Evolutionary conservation across 2,888 invertebrate genomes (phyloP), one percentile per base, ranked within the genome.

Genomic region (Drosophila picticornis): DNA sequence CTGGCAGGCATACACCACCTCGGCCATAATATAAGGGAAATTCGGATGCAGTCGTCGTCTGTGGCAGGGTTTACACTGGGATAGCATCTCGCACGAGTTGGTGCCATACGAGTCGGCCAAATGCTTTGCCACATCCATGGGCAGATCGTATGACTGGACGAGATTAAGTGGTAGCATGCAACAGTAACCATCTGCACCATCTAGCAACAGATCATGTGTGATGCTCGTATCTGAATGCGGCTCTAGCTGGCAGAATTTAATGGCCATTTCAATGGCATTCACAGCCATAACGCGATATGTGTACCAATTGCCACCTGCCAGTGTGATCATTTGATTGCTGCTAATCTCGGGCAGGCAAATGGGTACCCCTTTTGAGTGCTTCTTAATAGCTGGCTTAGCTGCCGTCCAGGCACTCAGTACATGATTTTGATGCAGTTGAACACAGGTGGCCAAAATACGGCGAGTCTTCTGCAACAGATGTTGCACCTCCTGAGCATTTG

Each of bases 271-370:
- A 53, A 99, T 95, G 1, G 99, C 97, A 93, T 99, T 99, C 70
- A 97, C 95, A 4, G 99, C 99, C 99, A 99, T 99, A 16, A 97
- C 94, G 70, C 99, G 95, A 94, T 99, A 99, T 0, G 99, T 99
- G 48, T 99, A 99, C 99, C 99, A 99, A 94, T 99, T 99, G 56
- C 99, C 99, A 64, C 99, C 99, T 46, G 99, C 99, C 92, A 99
- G 98, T 50, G 99, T 99, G 65, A 99, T 96, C 66, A 99, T 95
- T 57, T 97, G 97, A 36, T 96, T 95, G 0, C 95, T 94, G 67
- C 98, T 97, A 6, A 99, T 97, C 93, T 99, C 99, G 56, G 99
- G 98, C 90, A 99, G 97, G 94, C 99, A 99, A 94, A 99, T 99
- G 75, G 99, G 95, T 11, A 99, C 99, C 62, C 99, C 3, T 1